phyloP scores from a whole-genome alignment of 2,888 invertebrate genomes.

The Busseola fusca region DNA sequence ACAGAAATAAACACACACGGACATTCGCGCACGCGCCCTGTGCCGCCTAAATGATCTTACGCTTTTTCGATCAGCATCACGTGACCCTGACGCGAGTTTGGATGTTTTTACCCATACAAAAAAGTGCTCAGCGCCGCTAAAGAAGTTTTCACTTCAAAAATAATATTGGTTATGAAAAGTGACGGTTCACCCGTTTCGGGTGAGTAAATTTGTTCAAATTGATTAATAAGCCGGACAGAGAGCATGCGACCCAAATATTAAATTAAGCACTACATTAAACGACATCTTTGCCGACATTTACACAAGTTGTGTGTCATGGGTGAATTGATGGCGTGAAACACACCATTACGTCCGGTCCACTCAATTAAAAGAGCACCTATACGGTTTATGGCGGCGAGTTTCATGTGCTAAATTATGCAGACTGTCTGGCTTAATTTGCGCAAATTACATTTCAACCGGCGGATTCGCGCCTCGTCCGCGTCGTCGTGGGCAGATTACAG shows the following conservation, averaged over 20 bases:
- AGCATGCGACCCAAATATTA: conserved; percentile 25
- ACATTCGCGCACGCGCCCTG: too few relatives aligned
- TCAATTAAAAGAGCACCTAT: conserved; percentile 57
- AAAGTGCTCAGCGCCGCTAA: too few relatives aligned
- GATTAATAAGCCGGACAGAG: not conserved
- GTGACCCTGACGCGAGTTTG: too few relatives aligned
- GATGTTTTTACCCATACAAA: too few relatives aligned
- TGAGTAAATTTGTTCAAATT: not conserved
- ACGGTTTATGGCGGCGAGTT: conserved; percentile 63
- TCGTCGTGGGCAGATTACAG: conserved; percentile 48
- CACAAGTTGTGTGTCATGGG: conserved; percentile 49
- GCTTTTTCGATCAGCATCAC: too few relatives aligned
- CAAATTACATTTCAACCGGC: conserved; percentile 69
- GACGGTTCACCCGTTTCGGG: not conserved
- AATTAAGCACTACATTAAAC: conserved; percentile 41
- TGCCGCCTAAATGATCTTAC: too few relatives aligned
- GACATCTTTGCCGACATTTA: conserved; percentile 54
- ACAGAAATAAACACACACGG: too few relatives aligned
- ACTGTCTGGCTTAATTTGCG: conserved; percentile 73
- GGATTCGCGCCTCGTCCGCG: conserved; percentile 58
- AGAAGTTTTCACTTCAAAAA: too few relatives aligned
- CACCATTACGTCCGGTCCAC: conserved; percentile 59
- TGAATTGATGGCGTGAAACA: conserved; percentile 56
- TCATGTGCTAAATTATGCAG: conserved; percentile 74
- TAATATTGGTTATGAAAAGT: too few relatives aligned